Evolutionary conservation across 2,797 vertebrate species (phyloP).

Genomic region (Pseudotriccus pelzelni): DNA sequence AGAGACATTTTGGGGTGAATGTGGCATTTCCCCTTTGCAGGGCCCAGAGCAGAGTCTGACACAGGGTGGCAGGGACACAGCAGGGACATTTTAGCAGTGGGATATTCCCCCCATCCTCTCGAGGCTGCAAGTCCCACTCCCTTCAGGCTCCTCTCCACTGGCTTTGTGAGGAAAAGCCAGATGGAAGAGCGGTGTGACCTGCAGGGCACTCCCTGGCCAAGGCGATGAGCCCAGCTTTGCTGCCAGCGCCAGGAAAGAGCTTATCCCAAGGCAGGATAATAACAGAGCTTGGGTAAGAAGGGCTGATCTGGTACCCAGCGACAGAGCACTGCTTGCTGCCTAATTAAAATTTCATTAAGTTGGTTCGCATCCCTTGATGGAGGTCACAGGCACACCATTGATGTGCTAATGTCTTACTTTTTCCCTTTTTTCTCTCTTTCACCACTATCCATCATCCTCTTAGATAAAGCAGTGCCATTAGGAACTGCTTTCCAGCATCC

Average conservation of each 20-base stretch:
- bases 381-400: constrained; percentile 64
- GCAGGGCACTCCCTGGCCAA: accelerated
- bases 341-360: constrained; percentile 75
- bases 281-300: neutral
- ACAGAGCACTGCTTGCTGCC: constrained; percentile 31
- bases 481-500: constrained; percentile 18
- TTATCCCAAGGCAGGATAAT: neutral
- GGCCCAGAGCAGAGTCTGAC: neutral
- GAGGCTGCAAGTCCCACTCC: neutral
- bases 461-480: constrained; percentile 52
- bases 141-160: neutral
- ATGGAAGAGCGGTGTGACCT: neutral
- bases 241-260: neutral
- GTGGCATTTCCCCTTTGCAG: neutral
- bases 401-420: constrained; percentile 72
- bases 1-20: neutral
- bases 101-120: neutral
- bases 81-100: neutral
- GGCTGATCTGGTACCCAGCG: constrained; percentile 5
- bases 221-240: neutral
- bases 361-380: constrained; percentile 49
- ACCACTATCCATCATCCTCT: constrained; percentile 48
- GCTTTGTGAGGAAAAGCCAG: neutral
- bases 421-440: neutral
- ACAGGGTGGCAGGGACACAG: neutral